Evolutionary conservation across 1,140 invertebrate species (phyloP).

Genomic region (Portunus trituberculatus): DNA sequence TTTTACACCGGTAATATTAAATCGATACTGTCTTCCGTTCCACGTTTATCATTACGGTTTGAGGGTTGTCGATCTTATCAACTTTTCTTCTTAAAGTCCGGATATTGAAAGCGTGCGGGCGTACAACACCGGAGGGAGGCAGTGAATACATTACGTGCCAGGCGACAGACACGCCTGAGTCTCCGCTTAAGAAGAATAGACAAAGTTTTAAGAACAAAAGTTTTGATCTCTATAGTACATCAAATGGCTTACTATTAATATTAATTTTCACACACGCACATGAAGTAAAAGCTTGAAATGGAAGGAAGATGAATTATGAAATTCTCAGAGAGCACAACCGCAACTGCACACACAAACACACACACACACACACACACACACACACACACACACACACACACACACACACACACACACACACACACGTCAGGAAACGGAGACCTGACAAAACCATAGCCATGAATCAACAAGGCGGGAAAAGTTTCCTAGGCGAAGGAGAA

Average conservation of each 20-base stretch:
- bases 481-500: background rate
- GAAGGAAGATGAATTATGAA: background rate
- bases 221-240: background rate
- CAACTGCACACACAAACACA: background rate
- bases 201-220: conserved; percentile 15
- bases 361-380: background rate
- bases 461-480: background rate
- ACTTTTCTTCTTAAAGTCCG: conserved; percentile 13
- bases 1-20: background rate
- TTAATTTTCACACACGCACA: background rate
- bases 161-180: background rate
- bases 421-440: background rate
- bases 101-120: background rate
- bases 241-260: background rate
- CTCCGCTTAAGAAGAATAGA: background rate
- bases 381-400: background rate
- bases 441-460: background rate
- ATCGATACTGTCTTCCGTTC: background rate
- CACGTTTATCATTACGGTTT: background rate
- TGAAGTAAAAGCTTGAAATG: background rate
- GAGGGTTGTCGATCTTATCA: conserved; percentile 11
- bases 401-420: conserved; percentile 18
- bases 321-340: background rate
- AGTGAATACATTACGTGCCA: background rate
- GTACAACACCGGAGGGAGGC: background rate